These are phyloP conservation scores for Drosophila nr. perissopoda DNA, from an alignment of 2,888 invertebrate genomes.

Conservation along the genomic window DNA sequence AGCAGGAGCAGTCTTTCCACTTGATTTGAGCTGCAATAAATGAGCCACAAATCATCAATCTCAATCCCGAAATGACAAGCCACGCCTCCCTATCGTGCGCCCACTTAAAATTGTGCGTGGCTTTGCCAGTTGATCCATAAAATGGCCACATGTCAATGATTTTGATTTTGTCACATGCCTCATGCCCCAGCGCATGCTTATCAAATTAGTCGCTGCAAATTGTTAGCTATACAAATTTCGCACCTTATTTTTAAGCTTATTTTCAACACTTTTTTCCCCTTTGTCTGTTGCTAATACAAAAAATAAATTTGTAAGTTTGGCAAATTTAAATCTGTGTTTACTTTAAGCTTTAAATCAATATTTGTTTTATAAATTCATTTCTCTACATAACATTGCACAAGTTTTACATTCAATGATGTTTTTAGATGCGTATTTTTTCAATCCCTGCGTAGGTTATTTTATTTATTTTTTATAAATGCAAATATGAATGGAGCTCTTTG, in stretches of 20 bases:
- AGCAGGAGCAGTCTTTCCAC: conserved; percentile 55
- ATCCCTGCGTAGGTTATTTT: no score
- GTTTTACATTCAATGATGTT: no score
- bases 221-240: conserved; percentile 9
- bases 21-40: conserved; percentile 42
- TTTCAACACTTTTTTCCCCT: not conserved
- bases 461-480: not conserved
- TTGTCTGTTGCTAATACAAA: not conserved
- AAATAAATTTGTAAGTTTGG: not conserved
- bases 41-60: conserved; percentile 35
- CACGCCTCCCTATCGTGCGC: conserved; percentile 2
- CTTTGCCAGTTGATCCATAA: conserved; percentile 65
- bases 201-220: conserved; percentile 39
- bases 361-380: conserved; percentile 3
- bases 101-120: conserved; percentile 18
- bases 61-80: conserved; percentile 1
- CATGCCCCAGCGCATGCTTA: conserved; percentile 19
- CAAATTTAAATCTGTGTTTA: conserved; percentile 27
- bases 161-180: conserved; percentile 23
- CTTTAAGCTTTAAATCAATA: conserved; percentile 21
- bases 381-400: not conserved
- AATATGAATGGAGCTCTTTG: not conserved
- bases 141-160: conserved; percentile 72
- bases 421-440: conserved; percentile 2
- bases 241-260: not conserved